Conservation (phyloP, 2,888 invertebrate genomes). For the Diadegma fenestrale region DNA sequence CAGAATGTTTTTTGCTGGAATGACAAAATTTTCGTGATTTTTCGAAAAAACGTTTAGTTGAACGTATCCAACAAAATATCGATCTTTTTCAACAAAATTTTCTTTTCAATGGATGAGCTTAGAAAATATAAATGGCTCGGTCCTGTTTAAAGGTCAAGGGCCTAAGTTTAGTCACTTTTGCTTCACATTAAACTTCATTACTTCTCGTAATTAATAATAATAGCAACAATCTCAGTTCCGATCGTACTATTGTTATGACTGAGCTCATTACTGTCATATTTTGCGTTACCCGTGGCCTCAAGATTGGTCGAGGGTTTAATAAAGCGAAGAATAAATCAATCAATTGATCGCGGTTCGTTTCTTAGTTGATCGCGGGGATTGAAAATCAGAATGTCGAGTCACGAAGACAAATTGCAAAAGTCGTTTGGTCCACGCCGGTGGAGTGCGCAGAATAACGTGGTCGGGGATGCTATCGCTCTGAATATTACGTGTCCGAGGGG, state of each 20-base stretch:
- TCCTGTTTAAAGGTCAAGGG: too few species aligned
- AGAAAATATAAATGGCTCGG: too few species aligned
- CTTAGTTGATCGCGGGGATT: slow-evolving; percentile 34
- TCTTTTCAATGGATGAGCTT: too few species aligned
- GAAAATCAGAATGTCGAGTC: slow-evolving; percentile 76
- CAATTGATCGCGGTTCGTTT: not conserved
- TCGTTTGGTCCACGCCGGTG: slow-evolving; percentile 1
- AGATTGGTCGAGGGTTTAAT: not conserved
- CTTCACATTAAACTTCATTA: not conserved
- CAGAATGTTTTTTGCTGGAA: too few species aligned
- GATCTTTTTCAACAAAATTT: too few species aligned
- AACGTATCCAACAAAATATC: too few species aligned
- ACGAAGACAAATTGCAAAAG: slow-evolving; percentile 80
- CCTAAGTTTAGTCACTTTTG: too few species aligned
- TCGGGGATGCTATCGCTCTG: slow-evolving; percentile 43
- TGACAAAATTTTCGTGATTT: too few species aligned
- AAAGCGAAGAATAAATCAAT: not conserved
- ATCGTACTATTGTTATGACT: not conserved
- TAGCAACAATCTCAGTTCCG: not conserved
- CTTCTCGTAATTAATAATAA: not conserved
- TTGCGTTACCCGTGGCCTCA: not conserved
- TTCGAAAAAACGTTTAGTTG: too few species aligned
- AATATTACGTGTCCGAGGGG: slow-evolving; percentile 50
- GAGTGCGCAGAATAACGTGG: slow-evolving; percentile 5
- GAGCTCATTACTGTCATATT: not conserved